phyloP scores from a whole-genome alignment of 2,113 vertebrate species.

The Melierax canorus region DNA sequence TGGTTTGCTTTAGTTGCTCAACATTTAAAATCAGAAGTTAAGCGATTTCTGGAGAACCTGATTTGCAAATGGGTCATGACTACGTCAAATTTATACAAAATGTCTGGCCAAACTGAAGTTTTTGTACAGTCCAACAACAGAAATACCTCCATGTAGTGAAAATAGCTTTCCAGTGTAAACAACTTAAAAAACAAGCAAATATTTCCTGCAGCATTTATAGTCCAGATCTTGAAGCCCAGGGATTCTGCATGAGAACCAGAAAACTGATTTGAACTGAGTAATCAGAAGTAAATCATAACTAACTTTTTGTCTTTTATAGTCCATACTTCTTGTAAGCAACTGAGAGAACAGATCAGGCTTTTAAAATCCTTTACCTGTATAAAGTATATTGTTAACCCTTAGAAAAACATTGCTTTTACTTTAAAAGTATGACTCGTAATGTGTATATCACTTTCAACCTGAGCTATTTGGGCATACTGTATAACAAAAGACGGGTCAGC shows the following conservation, averaged over 20 bases:
- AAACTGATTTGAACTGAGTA: background rate
- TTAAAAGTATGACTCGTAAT: background rate
- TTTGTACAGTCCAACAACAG: background rate
- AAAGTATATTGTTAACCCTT: background rate
- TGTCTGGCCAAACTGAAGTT: background rate
- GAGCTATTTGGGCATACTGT: background rate
- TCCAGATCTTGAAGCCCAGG: background rate
- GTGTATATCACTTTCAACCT: background rate
- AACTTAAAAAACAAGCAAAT: background rate
- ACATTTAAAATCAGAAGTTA: background rate
- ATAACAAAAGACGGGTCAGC: background rate
- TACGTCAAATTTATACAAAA: background rate
- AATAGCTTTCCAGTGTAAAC: background rate
- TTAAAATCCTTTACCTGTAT: background rate
- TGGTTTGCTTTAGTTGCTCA: background rate
- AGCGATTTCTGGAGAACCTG: background rate
- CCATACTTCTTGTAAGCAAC: background rate
- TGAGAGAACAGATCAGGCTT: background rate
- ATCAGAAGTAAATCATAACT: background rate
- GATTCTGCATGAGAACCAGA: background rate
- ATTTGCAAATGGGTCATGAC: background rate
- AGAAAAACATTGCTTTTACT: background rate
- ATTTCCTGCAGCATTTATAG: background rate
- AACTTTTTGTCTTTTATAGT: background rate
- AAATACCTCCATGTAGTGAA: background rate